phyloP scores from a whole-genome alignment of 1,140 invertebrate species.

The Nixonia krombeini region DNA sequence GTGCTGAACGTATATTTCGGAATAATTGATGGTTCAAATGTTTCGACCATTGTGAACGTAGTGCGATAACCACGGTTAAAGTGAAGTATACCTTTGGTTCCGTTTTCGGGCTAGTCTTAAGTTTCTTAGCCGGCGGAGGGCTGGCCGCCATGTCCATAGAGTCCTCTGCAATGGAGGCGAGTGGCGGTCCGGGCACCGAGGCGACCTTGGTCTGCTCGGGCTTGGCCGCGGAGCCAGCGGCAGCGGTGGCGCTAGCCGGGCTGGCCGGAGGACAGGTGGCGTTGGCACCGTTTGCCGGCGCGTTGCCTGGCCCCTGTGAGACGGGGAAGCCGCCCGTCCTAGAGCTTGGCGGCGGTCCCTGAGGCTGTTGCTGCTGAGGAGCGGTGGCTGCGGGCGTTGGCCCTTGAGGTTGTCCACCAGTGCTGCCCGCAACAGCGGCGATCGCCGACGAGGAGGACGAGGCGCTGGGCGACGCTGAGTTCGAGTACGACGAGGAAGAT shows the following conservation, averaged over 20 bases:
- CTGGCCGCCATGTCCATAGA: constrained; percentile 70
- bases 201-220: constrained; percentile 72
- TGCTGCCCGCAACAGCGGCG: constrained; percentile 64
- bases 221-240: constrained; percentile 66
- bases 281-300: constrained; percentile 62
- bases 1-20: too few relatives aligned
- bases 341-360: constrained; percentile 58
- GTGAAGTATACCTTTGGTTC: constrained; percentile 77
- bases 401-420: constrained; percentile 63
- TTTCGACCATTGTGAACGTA: too few relatives aligned
- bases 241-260: constrained; percentile 71
- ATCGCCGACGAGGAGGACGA: constrained; percentile 65
- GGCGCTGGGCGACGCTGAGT: constrained; percentile 64
- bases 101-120: constrained; percentile 72
- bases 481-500: constrained; percentile 31
- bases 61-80: too few relatives aligned
- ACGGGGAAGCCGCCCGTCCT: constrained; percentile 65
- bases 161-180: constrained; percentile 69
- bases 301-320: constrained; percentile 66
- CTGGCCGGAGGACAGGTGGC: constrained; percentile 68
- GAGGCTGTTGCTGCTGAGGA: constrained; percentile 65
- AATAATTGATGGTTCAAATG: too few relatives aligned
- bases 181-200: constrained; percentile 56
- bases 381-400: constrained; percentile 66
- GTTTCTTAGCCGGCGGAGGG: constrained; percentile 78